Percentiles rank a stretch among this genome's conserved stretches.
phyloP scores from a whole-genome alignment of 2,888 invertebrate genomes.

The Fragum sueziense region DNA sequence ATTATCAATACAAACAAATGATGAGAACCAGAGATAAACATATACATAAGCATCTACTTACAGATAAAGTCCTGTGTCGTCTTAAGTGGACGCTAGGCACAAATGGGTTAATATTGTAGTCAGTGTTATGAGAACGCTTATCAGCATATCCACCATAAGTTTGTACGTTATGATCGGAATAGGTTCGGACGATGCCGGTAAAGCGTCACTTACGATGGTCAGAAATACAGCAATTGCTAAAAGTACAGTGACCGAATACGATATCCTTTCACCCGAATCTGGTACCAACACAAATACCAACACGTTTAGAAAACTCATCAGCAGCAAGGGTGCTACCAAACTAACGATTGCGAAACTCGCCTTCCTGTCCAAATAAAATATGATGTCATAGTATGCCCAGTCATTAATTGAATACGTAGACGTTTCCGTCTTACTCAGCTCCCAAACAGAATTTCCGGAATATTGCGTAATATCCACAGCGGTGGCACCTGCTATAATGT shows the following conservation, averaged over 20 bases:
- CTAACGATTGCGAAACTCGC: constrained; percentile 37
- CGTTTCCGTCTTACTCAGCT: not conserved
- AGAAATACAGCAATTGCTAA: constrained; percentile 56
- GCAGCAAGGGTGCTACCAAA: constrained; percentile 49
- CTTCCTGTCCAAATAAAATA: constrained; percentile 12
- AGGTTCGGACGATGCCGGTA: constrained; percentile 52
- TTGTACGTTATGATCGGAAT: constrained; percentile 46
- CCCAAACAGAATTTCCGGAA: not conserved
- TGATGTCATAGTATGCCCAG: constrained; percentile 7
- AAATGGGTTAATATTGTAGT: constrained; percentile 54
- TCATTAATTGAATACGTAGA: not conserved
- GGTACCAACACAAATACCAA: constrained; percentile 54
- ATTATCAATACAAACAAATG: too few relatives aligned
- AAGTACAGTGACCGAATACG: constrained; percentile 54
- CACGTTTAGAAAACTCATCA: constrained; percentile 53
- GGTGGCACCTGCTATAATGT: not conserved
- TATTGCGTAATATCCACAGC: not conserved
- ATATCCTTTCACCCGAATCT: constrained; percentile 57
- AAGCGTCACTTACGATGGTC: constrained; percentile 53
- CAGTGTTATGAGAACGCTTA: constrained; percentile 59
- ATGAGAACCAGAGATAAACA: too few relatives aligned
- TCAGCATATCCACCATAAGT: constrained; percentile 45
- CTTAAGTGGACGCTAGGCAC: too few relatives aligned
- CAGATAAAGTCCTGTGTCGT: too few relatives aligned
- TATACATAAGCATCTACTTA: too few relatives aligned